A percentile compares a stretch with the other conserved stretches of the same genome.
Evolutionary conservation across 2,113 vertebrate species (phyloP).

Genomic region (Colaptes auratus): DNA sequence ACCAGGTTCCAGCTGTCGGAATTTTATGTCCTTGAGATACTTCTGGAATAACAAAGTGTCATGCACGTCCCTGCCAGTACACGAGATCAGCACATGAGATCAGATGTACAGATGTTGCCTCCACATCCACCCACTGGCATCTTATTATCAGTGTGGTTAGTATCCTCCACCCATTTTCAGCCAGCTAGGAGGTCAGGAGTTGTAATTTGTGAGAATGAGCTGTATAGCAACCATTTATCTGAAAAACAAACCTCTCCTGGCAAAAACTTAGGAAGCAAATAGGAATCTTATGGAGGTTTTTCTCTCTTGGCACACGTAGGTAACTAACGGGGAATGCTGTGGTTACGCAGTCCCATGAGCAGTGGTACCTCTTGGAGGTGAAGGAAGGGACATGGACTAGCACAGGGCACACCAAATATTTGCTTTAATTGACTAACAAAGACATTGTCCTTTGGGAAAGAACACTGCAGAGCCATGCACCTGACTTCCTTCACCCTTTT

Average conservation of each 20-base stretch:
- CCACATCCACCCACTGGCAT: conserved; percentile 68
- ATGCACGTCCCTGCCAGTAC: conserved; percentile 62
- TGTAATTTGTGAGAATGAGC: conserved; percentile 63
- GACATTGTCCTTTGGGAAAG: neutral
- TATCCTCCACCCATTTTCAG: conserved; percentile 58
- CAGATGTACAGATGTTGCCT: conserved; percentile 70
- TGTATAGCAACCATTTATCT: conserved; percentile 68
- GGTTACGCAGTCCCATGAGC: neutral
- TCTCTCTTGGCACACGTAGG: neutral
- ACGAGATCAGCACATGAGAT: conserved; percentile 73
- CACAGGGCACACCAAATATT: neutral
- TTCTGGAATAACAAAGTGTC: conserved; percentile 72
- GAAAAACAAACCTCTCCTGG: conserved; percentile 63
- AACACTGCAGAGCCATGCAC: neutral
- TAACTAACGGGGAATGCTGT: neutral
- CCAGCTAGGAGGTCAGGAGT: conserved; percentile 54
- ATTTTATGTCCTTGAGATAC: conserved; percentile 67
- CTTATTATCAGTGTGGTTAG: conserved; percentile 58
- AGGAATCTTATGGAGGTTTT: neutral
- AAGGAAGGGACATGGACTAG: neutral
- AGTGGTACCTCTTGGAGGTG: neutral
- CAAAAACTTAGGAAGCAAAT: neutral
- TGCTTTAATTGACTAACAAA: neutral
- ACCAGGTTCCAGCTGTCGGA: conserved; percentile 70
- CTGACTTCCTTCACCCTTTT: neutral